Percentiles rank a stretch among this genome's conserved stretches.
These are phyloP conservation scores for Catocala nupta DNA, from an alignment of 2,888 invertebrate genomes.

Conservation along the genomic window DNA sequence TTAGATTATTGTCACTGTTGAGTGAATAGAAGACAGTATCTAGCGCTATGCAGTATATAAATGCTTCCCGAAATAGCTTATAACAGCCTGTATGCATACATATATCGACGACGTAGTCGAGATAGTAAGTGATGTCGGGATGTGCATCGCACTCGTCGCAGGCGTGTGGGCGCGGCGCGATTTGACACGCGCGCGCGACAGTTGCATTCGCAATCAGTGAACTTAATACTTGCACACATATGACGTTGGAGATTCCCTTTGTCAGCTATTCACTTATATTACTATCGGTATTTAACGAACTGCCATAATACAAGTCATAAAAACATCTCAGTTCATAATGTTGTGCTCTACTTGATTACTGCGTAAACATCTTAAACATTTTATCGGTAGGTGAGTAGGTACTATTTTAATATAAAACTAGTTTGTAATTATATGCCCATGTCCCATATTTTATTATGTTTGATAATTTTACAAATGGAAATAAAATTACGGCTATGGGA, in stretches of 20 bases:
- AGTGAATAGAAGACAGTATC: no score
- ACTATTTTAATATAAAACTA: neutral
- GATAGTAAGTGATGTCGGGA: slow-evolving; percentile 38
- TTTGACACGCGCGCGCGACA: slow-evolving; percentile 81
- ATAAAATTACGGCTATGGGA: neutral
- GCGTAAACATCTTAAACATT: neutral
- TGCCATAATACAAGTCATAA: no score
- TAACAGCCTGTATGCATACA: slow-evolving; percentile 7
- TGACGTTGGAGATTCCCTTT: slow-evolving; percentile 30
- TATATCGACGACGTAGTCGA: slow-evolving; percentile 39
- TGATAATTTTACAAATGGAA: neutral
- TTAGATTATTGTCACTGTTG: no score
- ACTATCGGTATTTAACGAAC: no score
- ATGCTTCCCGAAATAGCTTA: no score
- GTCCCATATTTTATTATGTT: neutral
- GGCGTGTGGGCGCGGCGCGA: slow-evolving; percentile 70
- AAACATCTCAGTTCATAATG: no score
- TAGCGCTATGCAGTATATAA: no score
- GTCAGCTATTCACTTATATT: slow-evolving; percentile 9
- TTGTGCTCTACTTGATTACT: slow-evolving; percentile 1
- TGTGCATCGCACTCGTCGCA: slow-evolving; percentile 11
- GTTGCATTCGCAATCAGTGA: slow-evolving; percentile 76
- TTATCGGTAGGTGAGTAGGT: neutral
- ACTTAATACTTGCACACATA: slow-evolving; percentile 45
- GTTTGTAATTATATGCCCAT: no score